A percentile compares a stretch with the other conserved stretches of the same genome.
phyloP scores from a whole-genome alignment of 2,888 invertebrate genomes.

The Trachelus stipa region DNA sequence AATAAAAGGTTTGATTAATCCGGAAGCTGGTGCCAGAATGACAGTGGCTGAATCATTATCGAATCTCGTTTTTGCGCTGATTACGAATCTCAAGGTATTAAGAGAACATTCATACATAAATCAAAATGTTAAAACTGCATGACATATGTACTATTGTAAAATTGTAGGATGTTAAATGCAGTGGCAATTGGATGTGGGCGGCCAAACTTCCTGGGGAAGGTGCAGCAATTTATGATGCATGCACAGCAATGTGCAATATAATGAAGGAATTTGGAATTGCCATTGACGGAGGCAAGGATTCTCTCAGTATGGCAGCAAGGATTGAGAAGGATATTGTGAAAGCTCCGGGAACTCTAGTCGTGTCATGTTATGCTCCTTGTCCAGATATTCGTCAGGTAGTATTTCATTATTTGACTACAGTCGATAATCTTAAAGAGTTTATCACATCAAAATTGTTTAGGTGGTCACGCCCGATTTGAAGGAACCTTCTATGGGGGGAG shows the following conservation, averaged over 20 bases:
- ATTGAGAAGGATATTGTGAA: conserved; percentile 78
- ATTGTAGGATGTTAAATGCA: conserved; percentile 92
- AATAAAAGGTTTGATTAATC: conserved; percentile 87
- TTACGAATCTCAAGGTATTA: conserved; percentile 69
- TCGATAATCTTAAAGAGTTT: background rate
- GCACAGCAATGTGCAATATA: conserved; percentile 86
- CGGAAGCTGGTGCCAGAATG: conserved; percentile 91
- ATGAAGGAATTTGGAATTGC: conserved; percentile 89
- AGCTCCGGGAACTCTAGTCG: conserved; percentile 90
- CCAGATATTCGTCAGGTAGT: conserved; percentile 80
- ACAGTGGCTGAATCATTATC: conserved; percentile 94
- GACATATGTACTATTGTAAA: conserved; percentile 3
- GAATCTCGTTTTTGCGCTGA: conserved; percentile 85
- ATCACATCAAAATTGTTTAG: conserved; percentile 30
- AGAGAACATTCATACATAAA: background rate
- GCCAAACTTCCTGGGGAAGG: conserved; percentile 96
- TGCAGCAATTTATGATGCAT: conserved; percentile 87
- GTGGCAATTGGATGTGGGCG: conserved; percentile 99
- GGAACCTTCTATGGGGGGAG: conserved; percentile 71
- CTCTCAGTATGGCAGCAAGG: conserved; percentile 95
- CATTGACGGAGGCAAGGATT: conserved; percentile 97
- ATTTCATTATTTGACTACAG: background rate
- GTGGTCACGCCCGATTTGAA: conserved; percentile 93
- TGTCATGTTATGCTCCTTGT: conserved; percentile 97
- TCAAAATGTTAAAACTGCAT: conserved; percentile 9